Conservation (phyloP, 2,888 invertebrate species). For the Clanis bilineata region DNA sequence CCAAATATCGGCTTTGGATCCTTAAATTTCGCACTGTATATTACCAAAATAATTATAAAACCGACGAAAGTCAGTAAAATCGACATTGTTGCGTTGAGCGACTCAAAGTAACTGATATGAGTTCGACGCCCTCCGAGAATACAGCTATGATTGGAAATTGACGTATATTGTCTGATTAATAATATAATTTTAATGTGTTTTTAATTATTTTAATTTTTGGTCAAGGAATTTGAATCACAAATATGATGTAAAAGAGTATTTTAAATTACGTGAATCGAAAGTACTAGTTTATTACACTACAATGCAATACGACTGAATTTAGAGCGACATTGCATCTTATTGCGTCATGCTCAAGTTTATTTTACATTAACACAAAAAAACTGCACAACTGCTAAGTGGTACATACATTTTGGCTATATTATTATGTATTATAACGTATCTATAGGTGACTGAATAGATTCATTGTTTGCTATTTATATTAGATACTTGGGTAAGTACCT, state of each 20-base stretch:
- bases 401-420: too few relatives aligned
- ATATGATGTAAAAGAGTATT: not conserved
- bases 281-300: too few relatives aligned
- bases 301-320: not conserved
- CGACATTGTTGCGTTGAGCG: slow-evolving; percentile 30
- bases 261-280: too few relatives aligned
- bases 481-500: too few relatives aligned
- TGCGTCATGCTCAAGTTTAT: not conserved
- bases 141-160: slow-evolving; percentile 7
- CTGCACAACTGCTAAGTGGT: not conserved
- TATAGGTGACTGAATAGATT: too few relatives aligned
- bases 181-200: too few relatives aligned
- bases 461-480: too few relatives aligned
- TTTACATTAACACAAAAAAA: not conserved
- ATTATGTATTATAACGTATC: too few relatives aligned
- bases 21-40: slow-evolving; percentile 49
- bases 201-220: too few relatives aligned
- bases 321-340: not conserved
- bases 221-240: not conserved
- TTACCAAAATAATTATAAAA: slow-evolving; percentile 42
- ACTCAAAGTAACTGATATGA: not conserved
- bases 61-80: slow-evolving; percentile 27
- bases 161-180: not conserved
- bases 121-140: slow-evolving; percentile 3
- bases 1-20: slow-evolving; percentile 80